Evolutionary conservation across 2,797 vertebrate genomes (phyloP).

Genomic region (Scarus forsteni): DNA sequence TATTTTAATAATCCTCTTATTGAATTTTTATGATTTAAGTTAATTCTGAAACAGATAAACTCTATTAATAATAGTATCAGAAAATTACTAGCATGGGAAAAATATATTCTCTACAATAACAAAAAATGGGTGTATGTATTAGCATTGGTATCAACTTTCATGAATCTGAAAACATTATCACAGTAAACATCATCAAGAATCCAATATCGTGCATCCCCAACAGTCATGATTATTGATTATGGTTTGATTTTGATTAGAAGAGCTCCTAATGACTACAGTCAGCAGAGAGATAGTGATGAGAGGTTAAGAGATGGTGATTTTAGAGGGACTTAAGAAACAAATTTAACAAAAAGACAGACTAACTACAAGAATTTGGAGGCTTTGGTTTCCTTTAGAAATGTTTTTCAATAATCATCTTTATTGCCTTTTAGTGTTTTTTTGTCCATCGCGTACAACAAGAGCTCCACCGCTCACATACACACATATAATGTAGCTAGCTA

Average conservation of each 20-base stretch:
- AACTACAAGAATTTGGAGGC: constrained; percentile 84
- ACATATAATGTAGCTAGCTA: constrained; percentile 77
- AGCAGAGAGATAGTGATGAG: constrained; percentile 95
- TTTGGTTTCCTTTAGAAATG: constrained; percentile 77
- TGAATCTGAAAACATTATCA: no score
- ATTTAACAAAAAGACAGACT: constrained; percentile 77
- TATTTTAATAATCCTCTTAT: no score
- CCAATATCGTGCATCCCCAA: constrained; percentile 22
- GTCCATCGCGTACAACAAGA: constrained; percentile 80
- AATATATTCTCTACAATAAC: no score
- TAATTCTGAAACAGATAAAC: no score
- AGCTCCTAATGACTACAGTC: constrained; percentile 84
- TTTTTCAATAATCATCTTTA: constrained; percentile 96
- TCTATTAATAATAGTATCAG: no score
- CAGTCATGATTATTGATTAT: constrained; percentile 75
- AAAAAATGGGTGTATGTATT: no score
- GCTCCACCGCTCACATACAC: constrained; percentile 75
- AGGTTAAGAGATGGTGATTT: constrained; percentile 95
- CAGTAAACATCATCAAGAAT: no score
- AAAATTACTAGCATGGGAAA: no score
- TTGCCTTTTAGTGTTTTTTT: constrained; percentile 93
- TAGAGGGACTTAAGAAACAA: constrained; percentile 84
- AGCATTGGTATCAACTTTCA: no score
- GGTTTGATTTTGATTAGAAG: constrained; percentile 91
- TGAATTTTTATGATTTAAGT: no score